A percentile compares a stretch with the other conserved stretches of the same genome.
Evolutionary conservation across 2,113 vertebrate genomes (phyloP).

Genomic region (human (Homo sapiens)): DNA sequence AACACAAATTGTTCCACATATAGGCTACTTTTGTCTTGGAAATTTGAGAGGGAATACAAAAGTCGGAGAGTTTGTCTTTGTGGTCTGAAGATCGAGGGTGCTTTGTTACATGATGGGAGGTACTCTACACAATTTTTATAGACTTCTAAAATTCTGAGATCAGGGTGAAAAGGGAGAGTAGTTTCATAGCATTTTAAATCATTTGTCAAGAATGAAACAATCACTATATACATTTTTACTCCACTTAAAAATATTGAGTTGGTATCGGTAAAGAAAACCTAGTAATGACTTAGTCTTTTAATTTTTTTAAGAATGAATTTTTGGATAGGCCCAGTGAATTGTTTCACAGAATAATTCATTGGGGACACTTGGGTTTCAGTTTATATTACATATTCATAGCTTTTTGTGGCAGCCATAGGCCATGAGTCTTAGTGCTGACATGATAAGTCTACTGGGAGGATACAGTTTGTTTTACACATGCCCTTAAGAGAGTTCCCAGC

Average conservation of each 20-base stretch:
- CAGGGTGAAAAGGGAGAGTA: fast-evolving
- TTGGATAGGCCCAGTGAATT: constrained; percentile 26
- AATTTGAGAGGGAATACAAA: background rate
- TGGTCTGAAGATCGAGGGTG: background rate
- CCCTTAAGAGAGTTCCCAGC: constrained; percentile 51
- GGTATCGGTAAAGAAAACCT: background rate
- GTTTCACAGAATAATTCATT: constrained; percentile 55
- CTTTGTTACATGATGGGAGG: background rate
- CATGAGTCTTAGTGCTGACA: constrained; percentile 46
- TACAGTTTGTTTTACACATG: background rate
- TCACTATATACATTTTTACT: background rate
- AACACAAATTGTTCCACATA: background rate
- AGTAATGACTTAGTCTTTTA: background rate
- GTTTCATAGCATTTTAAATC: background rate
- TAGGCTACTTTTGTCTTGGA: background rate
- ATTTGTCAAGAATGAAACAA: background rate
- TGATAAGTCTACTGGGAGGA: constrained; percentile 31
- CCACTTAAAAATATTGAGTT: background rate
- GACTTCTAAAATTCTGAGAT: background rate
- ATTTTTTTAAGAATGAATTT: constrained; percentile 47
- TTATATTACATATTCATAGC: constrained; percentile 60
- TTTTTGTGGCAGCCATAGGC: constrained; percentile 56
- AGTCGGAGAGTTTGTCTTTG: background rate
- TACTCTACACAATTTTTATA: background rate
- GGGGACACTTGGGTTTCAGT: constrained; percentile 29